Percentiles rank a stretch among this genome's conserved stretches.
Evolutionary conservation across 2,888 invertebrate species (phyloP).

Genomic region (Morpho deidamia): DNA sequence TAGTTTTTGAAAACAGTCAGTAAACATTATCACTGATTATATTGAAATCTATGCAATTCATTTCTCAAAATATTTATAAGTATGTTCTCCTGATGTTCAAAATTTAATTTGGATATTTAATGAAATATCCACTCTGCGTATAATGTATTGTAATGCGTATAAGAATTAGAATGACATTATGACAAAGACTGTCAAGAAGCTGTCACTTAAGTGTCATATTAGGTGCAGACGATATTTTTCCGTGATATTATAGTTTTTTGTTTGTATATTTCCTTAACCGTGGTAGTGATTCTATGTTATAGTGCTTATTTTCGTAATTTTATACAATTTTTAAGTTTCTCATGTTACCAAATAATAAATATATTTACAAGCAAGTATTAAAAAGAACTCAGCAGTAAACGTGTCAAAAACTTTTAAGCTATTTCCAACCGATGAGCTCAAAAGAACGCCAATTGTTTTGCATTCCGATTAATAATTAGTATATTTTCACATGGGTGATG

Average conservation of each 20-base stretch:
- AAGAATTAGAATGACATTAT: conserved; percentile 34
- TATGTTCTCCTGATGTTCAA: too few species aligned
- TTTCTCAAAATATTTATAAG: too few species aligned
- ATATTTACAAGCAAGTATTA: conserved; percentile 41
- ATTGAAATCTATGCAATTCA: too few species aligned
- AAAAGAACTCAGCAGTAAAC: conserved; percentile 51
- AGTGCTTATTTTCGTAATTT: conserved; percentile 53
- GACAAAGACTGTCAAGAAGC: conserved; percentile 33
- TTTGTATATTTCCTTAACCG: conserved; percentile 61
- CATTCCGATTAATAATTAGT: conserved; percentile 63
- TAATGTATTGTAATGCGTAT: conserved; percentile 53
- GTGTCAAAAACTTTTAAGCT: conserved; percentile 67
- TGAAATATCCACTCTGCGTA: conserved; percentile 27
- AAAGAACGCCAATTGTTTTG: conserved; percentile 67
- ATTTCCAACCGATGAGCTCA: conserved; percentile 61
- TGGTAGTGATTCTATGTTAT: conserved; percentile 53
- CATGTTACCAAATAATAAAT: conserved; percentile 48
- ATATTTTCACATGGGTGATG: conserved; percentile 75
- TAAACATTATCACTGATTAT: too few species aligned
- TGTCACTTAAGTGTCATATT: conserved; percentile 41
- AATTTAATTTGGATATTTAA: too few species aligned
- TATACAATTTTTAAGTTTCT: conserved; percentile 39
- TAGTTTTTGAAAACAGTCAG: too few species aligned
- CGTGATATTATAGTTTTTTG: conserved; percentile 69
- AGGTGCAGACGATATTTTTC: conserved; percentile 49